Percentiles rank a stretch among this genome's conserved stretches.
Conservation (phyloP, 1,140 invertebrate genomes). For the Nilaparvata lugens region DNA sequence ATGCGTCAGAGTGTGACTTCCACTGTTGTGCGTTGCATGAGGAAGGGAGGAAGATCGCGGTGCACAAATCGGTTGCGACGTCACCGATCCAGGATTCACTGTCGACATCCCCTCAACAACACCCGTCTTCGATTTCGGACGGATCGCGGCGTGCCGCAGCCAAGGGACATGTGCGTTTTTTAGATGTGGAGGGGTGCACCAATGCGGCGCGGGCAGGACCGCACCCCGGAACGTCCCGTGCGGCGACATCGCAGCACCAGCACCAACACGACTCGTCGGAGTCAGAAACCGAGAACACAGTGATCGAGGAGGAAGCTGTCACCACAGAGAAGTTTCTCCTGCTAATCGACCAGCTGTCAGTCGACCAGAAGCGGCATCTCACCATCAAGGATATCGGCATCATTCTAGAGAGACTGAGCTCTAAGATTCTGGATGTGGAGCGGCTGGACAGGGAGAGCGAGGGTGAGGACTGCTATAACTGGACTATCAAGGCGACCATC, state of each 20-base stretch:
- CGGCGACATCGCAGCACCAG: conserved; percentile 17
- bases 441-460: conserved; percentile 81
- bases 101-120: conserved; percentile 51
- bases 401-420: conserved; percentile 81
- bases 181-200: conserved; percentile 54
- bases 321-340: conserved; percentile 86
- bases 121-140: conserved; percentile 38
- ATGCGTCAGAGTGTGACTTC: conserved; percentile 77
- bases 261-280: conserved; percentile 69
- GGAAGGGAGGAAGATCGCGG: conserved; percentile 78
- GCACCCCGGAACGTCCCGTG: conserved; percentile 17
- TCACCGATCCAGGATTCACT: conserved; percentile 80
- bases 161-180: conserved; percentile 60
- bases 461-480: conserved; percentile 85
- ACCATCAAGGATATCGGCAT: conserved; percentile 92
- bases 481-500: conserved; percentile 89
- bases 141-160: conserved; percentile 26
- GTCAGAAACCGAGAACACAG: conserved; percentile 85
- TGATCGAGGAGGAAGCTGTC: conserved; percentile 78
- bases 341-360: conserved; percentile 82
- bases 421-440: conserved; percentile 89
- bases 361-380: conserved; percentile 82
- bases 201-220: background rate
- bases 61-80: conserved; percentile 82
- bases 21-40: conserved; percentile 90